phyloP scores from a whole-genome alignment of 2,888 invertebrate species.

The Tenodera sinensis region DNA sequence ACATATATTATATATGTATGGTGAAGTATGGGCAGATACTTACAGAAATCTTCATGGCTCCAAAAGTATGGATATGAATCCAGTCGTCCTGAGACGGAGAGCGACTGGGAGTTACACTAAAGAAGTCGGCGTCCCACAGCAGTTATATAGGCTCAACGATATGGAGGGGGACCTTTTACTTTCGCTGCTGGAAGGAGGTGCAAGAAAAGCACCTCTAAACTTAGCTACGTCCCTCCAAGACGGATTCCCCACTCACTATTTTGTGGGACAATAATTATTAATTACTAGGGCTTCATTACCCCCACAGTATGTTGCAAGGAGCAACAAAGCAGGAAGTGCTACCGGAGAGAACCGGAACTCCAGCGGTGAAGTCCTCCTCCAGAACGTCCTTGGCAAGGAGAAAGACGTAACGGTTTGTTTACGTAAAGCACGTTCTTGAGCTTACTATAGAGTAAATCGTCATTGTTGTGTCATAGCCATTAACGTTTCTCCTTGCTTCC shows the following conservation, averaged over 20 bases:
- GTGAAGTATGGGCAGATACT: background rate
- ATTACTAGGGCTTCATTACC: background rate
- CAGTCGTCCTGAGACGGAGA: background rate
- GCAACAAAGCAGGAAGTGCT: background rate
- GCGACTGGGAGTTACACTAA: background rate
- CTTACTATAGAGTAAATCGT: background rate
- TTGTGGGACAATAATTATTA: background rate
- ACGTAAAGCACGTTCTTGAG: background rate
- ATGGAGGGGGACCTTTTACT: background rate
- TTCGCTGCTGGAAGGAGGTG: background rate
- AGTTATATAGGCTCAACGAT: background rate
- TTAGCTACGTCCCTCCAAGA: background rate
- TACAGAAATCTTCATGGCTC: background rate
- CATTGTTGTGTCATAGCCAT: background rate
- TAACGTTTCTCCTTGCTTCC: background rate
- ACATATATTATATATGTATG: too few relatives aligned
- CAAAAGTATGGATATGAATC: background rate
- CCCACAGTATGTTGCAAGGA: background rate
- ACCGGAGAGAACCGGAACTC: background rate
- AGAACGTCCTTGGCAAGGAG: background rate
- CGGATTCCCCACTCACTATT: background rate
- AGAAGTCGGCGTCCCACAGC: background rate
- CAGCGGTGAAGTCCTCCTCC: background rate
- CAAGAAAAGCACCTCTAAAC: background rate
- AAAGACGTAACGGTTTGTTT: background rate